Evolutionary conservation across 2,888 invertebrate genomes (phyloP).

Genomic region (Mactromeris polynyma): DNA sequence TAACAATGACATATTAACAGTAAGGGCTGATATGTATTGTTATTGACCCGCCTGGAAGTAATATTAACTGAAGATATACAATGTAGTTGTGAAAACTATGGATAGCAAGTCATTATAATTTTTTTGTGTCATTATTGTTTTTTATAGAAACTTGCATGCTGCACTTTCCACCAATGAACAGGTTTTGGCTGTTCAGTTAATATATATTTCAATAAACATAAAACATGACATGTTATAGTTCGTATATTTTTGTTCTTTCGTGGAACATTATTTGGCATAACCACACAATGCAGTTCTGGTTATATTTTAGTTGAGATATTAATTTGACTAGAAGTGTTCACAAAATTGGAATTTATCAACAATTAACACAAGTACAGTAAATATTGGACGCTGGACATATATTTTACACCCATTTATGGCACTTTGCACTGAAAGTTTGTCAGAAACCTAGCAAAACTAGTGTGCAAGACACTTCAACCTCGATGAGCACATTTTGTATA

Average conservation of each 20-base stretch:
- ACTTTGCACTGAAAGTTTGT: slow-evolving; percentile 16
- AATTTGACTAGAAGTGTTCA: slow-evolving; percentile 3
- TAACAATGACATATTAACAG: no score
- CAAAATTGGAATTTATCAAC: neutral
- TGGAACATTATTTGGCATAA: neutral
- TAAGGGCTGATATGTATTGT: no score
- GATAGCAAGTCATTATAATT: no score
- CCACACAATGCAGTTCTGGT: neutral
- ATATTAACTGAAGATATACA: no score
- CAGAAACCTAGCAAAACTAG: neutral
- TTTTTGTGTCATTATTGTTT: no score
- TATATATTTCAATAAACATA: neutral
- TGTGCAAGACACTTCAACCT: neutral
- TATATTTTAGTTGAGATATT: neutral
- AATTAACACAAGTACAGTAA: neutral
- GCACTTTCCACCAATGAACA: neutral
- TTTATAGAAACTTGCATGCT: no score
- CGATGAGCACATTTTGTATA: neutral
- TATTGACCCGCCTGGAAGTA: no score
- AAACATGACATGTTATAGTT: neutral
- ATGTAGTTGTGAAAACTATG: no score
- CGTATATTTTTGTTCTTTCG: neutral
- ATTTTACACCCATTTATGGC: slow-evolving; percentile 7
- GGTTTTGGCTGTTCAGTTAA: no score
- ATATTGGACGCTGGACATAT: neutral